A percentile compares a stretch with the other conserved stretches of the same genome.
These are phyloP conservation scores for Halcyon chelicuti DNA, from an alignment of 2,797 vertebrate genomes.

Conservation along the genomic window DNA sequence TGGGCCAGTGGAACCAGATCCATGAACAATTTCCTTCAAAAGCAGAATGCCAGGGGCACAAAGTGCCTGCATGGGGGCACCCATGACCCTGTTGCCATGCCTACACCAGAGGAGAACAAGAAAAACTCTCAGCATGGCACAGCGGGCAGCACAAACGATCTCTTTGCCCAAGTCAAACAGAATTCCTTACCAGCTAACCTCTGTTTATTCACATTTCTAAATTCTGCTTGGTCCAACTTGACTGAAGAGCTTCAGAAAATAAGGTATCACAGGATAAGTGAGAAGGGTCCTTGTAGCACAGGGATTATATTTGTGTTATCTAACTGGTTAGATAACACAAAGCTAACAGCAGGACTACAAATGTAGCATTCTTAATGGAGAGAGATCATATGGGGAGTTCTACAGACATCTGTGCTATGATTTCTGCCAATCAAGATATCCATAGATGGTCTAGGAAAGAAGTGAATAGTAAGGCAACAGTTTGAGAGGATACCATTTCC, in stretches of 20 bases:
- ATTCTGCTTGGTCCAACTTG: not conserved
- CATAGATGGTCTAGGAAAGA: not conserved
- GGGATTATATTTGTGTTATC: no score
- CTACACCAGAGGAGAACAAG: not conserved
- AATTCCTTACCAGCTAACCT: not conserved
- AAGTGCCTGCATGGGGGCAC: not conserved
- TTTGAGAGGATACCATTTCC: not conserved
- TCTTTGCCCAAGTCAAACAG: not conserved
- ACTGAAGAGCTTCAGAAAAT: not conserved
- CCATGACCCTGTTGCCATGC: no score
- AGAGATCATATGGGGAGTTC: not conserved
- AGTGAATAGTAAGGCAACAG: not conserved
- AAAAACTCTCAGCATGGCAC: not conserved
- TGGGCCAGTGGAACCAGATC: not conserved
- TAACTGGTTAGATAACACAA: not conserved
- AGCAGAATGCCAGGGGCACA: not conserved
- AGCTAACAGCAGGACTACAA: not conserved
- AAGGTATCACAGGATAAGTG: not conserved
- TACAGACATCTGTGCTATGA: not conserved
- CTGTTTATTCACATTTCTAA: not conserved
- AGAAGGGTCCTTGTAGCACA: not conserved
- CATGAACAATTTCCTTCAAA: not conserved
- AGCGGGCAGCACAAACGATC: not conserved
- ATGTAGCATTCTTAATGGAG: not conserved
- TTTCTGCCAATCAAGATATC: not conserved